A percentile compares a stretch with the other conserved stretches of the same genome.
Evolutionary conservation across 2,797 vertebrate genomes (phyloP).

Genomic region (Aulostomus chinensis): DNA sequence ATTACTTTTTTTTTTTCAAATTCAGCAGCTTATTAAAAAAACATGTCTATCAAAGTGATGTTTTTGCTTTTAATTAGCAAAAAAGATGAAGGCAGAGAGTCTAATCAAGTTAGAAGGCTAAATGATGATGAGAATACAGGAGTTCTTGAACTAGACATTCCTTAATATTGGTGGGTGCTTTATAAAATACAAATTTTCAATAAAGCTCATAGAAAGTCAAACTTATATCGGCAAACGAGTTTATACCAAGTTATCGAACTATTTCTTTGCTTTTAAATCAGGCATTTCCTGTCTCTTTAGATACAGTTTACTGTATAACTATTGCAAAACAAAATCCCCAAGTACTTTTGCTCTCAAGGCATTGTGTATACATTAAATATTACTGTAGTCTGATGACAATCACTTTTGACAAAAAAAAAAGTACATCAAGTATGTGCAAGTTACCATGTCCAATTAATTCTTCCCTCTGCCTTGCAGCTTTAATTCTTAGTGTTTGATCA

Average conservation of each 20-base stretch:
- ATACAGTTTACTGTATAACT: slow-evolving; percentile 52
- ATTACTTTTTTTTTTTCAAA: slow-evolving; percentile 87
- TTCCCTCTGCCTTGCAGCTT: slow-evolving; percentile 18
- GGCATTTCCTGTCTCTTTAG: slow-evolving; percentile 45
- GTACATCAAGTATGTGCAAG: slow-evolving; percentile 62
- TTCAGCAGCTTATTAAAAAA: slow-evolving; percentile 93
- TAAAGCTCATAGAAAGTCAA: slow-evolving; percentile 83
- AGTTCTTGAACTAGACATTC: slow-evolving; percentile 87
- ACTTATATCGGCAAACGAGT: slow-evolving; percentile 66
- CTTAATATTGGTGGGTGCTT: slow-evolving; percentile 78
- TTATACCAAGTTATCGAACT: slow-evolving; percentile 83
- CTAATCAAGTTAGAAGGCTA: slow-evolving; percentile 86
- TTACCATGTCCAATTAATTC: slow-evolving; percentile 42
- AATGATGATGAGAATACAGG: slow-evolving; percentile 80
- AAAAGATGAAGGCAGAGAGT: slow-evolving; percentile 86
- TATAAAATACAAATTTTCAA: slow-evolving; percentile 81
- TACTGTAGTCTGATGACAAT: slow-evolving; percentile 47
- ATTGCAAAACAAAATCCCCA: slow-evolving; percentile 56
- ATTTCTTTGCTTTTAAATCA: slow-evolving; percentile 64
- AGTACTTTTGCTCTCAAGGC: slow-evolving; percentile 73
- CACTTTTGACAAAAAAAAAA: slow-evolving; percentile 54
- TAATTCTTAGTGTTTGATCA: slow-evolving; percentile 19
- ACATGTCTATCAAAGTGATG: slow-evolving; percentile 91
- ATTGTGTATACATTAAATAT: slow-evolving; percentile 62
- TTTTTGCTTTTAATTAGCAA: slow-evolving; percentile 85